Percentiles rank a stretch among this genome's conserved stretches.
These are phyloP conservation scores for Arvicanthis niloticus DNA, from an alignment of 2,113 vertebrate species.

Conservation along the genomic window DNA sequence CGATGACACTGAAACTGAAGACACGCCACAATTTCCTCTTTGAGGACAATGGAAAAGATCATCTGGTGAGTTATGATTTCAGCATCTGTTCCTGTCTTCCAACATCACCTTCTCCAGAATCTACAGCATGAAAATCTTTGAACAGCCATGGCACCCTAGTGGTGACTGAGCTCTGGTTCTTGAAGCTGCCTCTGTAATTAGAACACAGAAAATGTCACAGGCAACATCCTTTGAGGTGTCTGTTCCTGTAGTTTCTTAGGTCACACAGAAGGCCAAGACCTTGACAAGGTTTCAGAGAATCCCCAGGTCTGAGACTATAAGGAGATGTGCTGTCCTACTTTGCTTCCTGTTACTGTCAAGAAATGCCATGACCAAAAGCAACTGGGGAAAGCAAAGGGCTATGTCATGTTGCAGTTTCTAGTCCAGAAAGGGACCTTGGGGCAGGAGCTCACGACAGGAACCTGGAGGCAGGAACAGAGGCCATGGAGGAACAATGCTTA, in stretches of 20 bases:
- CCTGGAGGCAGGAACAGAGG: neutral
- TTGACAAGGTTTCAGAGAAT: neutral
- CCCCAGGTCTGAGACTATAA: neutral
- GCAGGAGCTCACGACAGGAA: neutral
- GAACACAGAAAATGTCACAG: neutral
- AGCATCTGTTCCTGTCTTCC: neutral
- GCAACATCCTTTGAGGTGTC: neutral
- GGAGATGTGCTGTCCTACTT: neutral
- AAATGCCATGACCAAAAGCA: neutral
- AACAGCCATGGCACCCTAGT: neutral
- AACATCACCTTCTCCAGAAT: neutral
- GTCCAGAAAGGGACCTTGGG: neutral
- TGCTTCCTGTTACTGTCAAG: neutral
- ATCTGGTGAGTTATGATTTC: neutral
- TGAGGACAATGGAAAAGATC: conserved; percentile 36
- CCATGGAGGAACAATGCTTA: no score
- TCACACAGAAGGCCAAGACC: neutral
- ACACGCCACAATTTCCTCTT: neutral
- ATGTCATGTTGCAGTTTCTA: neutral
- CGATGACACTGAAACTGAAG: neutral
- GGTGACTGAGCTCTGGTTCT: neutral
- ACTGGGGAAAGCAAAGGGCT: neutral
- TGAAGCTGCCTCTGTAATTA: neutral
- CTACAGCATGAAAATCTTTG: neutral
- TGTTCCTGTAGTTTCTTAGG: neutral